Evolutionary conservation across 2,797 vertebrate genomes (phyloP).

Genomic region (Channallabes apus): DNA sequence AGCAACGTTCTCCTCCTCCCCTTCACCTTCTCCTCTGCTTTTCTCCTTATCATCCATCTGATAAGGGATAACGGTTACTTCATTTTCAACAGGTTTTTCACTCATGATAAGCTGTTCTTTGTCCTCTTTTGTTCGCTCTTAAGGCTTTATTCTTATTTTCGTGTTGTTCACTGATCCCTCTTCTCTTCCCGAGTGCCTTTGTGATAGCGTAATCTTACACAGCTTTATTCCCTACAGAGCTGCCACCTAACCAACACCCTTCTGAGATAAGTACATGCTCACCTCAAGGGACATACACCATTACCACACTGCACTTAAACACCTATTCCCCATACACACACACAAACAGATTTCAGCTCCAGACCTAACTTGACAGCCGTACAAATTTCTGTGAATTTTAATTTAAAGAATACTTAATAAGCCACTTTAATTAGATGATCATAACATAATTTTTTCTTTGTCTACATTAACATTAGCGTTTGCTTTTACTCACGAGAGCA

Average conservation of each 20-base stretch:
- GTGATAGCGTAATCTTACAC: constrained; percentile 19
- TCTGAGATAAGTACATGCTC: not conserved
- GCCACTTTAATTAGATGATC: not conserved
- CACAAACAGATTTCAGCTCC: constrained; percentile 17
- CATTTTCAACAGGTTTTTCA: constrained; percentile 22
- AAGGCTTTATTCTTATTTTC: not conserved
- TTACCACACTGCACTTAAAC: constrained; percentile 10
- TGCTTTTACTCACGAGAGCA: not conserved
- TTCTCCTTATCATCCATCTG: constrained; percentile 45
- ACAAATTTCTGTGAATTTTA: constrained; percentile 5
- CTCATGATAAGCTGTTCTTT: constrained; percentile 27
- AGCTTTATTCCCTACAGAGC: constrained; percentile 26
- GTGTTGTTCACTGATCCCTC: not conserved
- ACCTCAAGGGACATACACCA: constrained; percentile 21
- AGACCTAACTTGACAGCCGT: not conserved
- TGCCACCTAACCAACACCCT: constrained; percentile 36
- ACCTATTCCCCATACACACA: constrained; percentile 18
- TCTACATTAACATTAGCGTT: not conserved
- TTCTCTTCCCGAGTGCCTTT: constrained; percentile 18
- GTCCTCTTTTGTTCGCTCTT: not conserved
- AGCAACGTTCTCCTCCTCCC: not conserved
- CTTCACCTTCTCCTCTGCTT: constrained; percentile 42
- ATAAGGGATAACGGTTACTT: not conserved
- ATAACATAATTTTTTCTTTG: not conserved
- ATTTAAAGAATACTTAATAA: not conserved